Evolutionary conservation across 1,140 invertebrate genomes (phyloP), one percentile per base, ranked within the genome.

Genomic region (Sipha flava): DNA sequence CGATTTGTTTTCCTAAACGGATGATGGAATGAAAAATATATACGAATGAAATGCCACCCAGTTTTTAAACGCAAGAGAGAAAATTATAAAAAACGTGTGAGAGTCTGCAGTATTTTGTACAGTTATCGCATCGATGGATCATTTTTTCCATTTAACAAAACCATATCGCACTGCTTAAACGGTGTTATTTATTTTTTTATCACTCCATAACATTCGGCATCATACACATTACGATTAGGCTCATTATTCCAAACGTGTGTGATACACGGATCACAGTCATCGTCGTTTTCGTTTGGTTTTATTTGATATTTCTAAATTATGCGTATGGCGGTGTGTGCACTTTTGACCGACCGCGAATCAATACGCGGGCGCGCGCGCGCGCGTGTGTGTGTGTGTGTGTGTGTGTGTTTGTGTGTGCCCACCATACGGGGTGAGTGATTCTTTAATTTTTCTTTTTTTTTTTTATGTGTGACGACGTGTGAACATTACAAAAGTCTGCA

Each of bases 321-420:
- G 21, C 40, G 64, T 16, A 9, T 26, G 37, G 23, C 21, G 37
- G 9, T 40, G 40, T 40, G 18, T 68, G 64, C 16, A 70, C 23
- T 70, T 70, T 29, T n/a, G 66, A 14, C 66, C 66, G 26, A 70
- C 66, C 40, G 66, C 66, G n/a, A 70, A 70, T 70, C 66, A 23
- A 70, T 70, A 68, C 14, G 14, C 37, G 14, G 12, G 31, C 37
- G 12, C 7, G 3, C 57, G 23, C 2, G 7, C 23, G 3, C 18
- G 59, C 18, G 3, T 3, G 12, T 21, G 9, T 16, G 7, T n/a
- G 16, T 5, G 9, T 29, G 6, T 6, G 6, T 14, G 14, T 23
- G 26, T 0, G 29, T n/a, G 29, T 31, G 5, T 18, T 10, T 21
- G 16, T 62, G n/a, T n/a, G n/a, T n/a, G n/a, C n/a, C n/a, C n/a